Evolutionary conservation across 1,140 invertebrate genomes (phyloP).

Genomic region (Cyclina sinensis): DNA sequence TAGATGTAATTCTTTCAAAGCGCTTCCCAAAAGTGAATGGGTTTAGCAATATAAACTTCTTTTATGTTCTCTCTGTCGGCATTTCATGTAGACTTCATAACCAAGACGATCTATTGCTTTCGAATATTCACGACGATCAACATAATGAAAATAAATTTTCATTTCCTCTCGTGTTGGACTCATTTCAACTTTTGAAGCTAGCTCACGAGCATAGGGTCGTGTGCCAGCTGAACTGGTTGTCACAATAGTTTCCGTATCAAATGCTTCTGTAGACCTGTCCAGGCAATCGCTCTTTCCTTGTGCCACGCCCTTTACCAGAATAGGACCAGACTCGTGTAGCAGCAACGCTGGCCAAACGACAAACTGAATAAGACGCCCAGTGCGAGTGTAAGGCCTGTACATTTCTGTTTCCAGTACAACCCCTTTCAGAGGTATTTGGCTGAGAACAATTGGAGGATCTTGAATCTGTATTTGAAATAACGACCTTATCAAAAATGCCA

Average conservation of each 20-base stretch:
- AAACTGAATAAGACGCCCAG: background rate
- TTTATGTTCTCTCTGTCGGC: background rate
- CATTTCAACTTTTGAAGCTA: background rate
- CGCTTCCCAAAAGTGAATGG: too few relatives aligned
- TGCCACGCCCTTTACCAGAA: background rate
- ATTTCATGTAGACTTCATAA: background rate
- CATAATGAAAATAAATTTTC: background rate
- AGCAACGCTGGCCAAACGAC: background rate
- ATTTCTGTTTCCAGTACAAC: background rate
- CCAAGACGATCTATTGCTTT: background rate
- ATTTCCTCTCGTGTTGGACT: background rate
- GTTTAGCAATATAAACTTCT: background rate
- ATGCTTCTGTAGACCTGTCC: background rate
- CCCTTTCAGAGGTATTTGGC: background rate
- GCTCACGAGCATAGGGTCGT: background rate
- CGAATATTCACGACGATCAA: background rate
- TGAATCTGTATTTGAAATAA: background rate
- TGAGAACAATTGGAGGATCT: background rate
- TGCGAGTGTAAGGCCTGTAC: background rate
- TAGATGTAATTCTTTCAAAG: too few relatives aligned
- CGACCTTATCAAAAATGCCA: too few relatives aligned
- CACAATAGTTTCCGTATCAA: background rate
- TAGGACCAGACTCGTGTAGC: background rate
- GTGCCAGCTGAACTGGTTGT: background rate
- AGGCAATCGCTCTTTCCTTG: background rate